Base-by-base conservation (phyloP, 2,113 vertebrate genomes). In the Thomomys bottae region DNA sequence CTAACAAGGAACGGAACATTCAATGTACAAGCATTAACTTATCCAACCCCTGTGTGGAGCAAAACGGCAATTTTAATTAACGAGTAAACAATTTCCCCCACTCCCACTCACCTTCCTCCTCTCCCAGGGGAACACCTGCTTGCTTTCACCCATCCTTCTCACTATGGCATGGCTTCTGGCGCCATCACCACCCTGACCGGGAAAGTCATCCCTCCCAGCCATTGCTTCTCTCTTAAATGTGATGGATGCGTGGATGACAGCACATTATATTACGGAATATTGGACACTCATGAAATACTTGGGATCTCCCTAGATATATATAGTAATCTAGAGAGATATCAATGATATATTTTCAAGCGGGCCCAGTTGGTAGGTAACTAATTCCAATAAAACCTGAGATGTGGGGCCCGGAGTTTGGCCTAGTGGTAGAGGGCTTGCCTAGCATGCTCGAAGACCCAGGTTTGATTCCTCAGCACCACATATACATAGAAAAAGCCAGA, bases 241-340 rank as follows among this genome's bases (percentile, higher is more conserved):
- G 66, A 49, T 11, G 12, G 7, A 14, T 64, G 28, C 83, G 82
- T 63, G 71, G 91, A 64, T 30, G 32, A 26, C 49, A 75, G 32
- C 38, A 85, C 2, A 30, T 36, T 12, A 6, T 88, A 40, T 72
- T 38, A 64, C 30, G 24, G 24, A 73, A 54, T 68, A 90, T 34
- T 85, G 82, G 73, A 4, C 78, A 90, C 77, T 84, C 36, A 73
- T 70, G 49, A 76, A 73, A 76, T 83, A 80, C n/a, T 83, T 79
- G 32, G 76, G 66, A 49, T 54, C 26, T 71, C 6, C 59, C 49
- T 54, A 12, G 12, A 10, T 8, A 54, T 17, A 49, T 28, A 38
- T 68, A 78, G 73, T 84, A 79, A 87, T 12, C 38, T 32, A 36
- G 38, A 90, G 24, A 64, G 21, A 9, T 40, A 34, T 57, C n/a